These are phyloP conservation scores for Lutraria lutraria DNA, from an alignment of 2,888 invertebrate species.

Conservation along the genomic window DNA sequence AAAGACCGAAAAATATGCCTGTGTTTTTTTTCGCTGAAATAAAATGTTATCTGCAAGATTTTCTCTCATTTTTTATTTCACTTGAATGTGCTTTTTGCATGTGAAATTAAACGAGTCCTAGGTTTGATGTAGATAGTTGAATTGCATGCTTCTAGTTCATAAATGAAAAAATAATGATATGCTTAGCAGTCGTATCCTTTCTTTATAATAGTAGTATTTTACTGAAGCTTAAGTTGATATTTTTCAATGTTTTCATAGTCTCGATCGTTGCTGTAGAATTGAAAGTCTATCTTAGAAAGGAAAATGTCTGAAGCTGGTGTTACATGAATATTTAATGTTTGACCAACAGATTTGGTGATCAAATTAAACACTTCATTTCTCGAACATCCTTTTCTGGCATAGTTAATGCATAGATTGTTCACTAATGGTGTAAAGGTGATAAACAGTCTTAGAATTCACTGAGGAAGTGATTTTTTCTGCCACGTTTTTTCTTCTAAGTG, in stretches of 20 bases:
- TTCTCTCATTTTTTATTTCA: too few species aligned
- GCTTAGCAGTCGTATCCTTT: too few species aligned
- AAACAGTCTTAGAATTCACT: background rate
- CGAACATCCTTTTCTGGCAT: slow-evolving; percentile 8
- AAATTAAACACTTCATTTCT: slow-evolving; percentile 20
- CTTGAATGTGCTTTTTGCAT: too few species aligned
- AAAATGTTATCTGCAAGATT: too few species aligned
- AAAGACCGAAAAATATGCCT: too few species aligned
- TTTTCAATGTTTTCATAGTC: background rate
- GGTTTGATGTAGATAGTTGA: too few species aligned
- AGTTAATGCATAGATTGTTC: background rate
- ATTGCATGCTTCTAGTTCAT: too few species aligned
- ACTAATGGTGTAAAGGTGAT: background rate
- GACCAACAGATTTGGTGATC: slow-evolving; percentile 1
- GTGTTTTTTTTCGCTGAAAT: too few species aligned
- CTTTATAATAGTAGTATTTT: too few species aligned
- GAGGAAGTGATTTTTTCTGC: slow-evolving; percentile 22
- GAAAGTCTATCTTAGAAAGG: background rate
- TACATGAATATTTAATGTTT: slow-evolving; percentile 16
- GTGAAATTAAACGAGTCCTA: too few species aligned
- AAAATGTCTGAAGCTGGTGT: background rate
- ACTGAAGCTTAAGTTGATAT: too few species aligned
- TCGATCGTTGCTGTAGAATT: slow-evolving; percentile 1
- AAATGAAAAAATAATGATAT: too few species aligned
- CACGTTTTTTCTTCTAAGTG: slow-evolving; percentile 15